Percentiles rank a stretch among this genome's conserved stretches.
Conservation (phyloP, 1,140 invertebrate species). For the Rhizoglyphus robini region DNA sequence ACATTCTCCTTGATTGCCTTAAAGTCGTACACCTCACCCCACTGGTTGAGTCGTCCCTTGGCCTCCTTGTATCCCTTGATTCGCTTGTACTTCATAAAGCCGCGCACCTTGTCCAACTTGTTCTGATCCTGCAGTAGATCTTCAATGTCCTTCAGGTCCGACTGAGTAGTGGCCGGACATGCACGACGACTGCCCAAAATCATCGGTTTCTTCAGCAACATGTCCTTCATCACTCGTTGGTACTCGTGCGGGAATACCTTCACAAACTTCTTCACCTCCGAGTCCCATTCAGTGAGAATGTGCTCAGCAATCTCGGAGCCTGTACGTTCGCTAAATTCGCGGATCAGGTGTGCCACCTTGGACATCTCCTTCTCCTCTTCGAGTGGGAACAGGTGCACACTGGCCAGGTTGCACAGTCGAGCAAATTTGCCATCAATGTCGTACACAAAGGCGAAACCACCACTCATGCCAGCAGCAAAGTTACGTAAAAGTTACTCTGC, state of each 20-base stretch:
- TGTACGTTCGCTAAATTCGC: conserved; percentile 79
- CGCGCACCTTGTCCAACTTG: conserved; percentile 55
- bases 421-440: conserved; percentile 45
- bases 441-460: conserved; percentile 89
- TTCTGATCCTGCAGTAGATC: conserved; percentile 57
- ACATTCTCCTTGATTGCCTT: conserved; percentile 69
- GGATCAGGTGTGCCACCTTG: conserved; percentile 59
- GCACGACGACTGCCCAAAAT: conserved; percentile 22
- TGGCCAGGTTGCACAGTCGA: conserved; percentile 75
- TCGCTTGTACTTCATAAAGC: conserved; percentile 89
- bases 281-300: conserved; percentile 66
- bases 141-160: conserved; percentile 56
- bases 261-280: conserved; percentile 52
- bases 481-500: no score
- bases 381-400: conserved; percentile 70
- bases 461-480: conserved; percentile 97
- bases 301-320: conserved; percentile 67
- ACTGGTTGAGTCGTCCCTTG: conserved; percentile 72
- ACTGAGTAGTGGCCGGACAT: conserved; percentile 28
- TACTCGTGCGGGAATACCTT: conserved; percentile 97
- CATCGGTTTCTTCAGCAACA: conserved; percentile 39
- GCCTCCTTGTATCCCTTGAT: conserved; percentile 62
- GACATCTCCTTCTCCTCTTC: conserved; percentile 62
- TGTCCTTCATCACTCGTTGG: conserved; percentile 67
- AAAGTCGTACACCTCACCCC: conserved; percentile 92